phyloP scores from a whole-genome alignment of 2,888 invertebrate genomes.

The Lymantria monacha region DNA sequence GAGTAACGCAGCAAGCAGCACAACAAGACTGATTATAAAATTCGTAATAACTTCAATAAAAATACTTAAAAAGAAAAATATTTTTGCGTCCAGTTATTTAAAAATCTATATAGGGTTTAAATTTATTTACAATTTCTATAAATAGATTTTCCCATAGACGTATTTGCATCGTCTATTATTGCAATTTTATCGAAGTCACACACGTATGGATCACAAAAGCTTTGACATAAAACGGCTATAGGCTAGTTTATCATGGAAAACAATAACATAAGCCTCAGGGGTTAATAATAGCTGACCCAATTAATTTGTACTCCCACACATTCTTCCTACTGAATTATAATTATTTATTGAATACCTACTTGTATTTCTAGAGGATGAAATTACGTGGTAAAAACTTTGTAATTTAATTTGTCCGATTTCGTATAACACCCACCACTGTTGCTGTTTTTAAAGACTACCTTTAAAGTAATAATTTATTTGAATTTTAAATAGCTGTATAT shows the following conservation, averaged over 20 bases:
- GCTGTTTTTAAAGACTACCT: too few relatives aligned
- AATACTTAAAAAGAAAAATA: too few relatives aligned
- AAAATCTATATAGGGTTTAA: too few relatives aligned
- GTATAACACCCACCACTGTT: too few relatives aligned
- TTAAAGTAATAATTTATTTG: too few relatives aligned
- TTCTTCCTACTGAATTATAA: constrained; percentile 20
- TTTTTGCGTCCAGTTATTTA: too few relatives aligned
- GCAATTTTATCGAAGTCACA: constrained; percentile 29
- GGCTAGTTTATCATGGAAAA: constrained; percentile 24
- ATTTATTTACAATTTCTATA: too few relatives aligned
- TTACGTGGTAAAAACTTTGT: not conserved
- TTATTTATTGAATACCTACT: constrained; percentile 18
- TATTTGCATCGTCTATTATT: constrained; percentile 4
- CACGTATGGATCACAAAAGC: constrained; percentile 25
- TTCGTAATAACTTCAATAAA: too few relatives aligned
- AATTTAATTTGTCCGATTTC: not conserved
- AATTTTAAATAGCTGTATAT: too few relatives aligned
- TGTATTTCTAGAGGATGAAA: constrained; percentile 13
- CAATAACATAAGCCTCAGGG: constrained; percentile 22
- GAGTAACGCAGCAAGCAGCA: too few relatives aligned
- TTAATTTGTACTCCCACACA: constrained; percentile 23
- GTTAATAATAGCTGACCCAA: constrained; percentile 31
- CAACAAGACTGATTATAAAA: too few relatives aligned
- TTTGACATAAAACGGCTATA: constrained; percentile 6
- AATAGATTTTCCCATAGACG: too few relatives aligned